A percentile compares a stretch with the other conserved stretches of the same genome.
Conservation (phyloP, 2,888 invertebrate genomes). For the Meghimatium bilineatum region DNA sequence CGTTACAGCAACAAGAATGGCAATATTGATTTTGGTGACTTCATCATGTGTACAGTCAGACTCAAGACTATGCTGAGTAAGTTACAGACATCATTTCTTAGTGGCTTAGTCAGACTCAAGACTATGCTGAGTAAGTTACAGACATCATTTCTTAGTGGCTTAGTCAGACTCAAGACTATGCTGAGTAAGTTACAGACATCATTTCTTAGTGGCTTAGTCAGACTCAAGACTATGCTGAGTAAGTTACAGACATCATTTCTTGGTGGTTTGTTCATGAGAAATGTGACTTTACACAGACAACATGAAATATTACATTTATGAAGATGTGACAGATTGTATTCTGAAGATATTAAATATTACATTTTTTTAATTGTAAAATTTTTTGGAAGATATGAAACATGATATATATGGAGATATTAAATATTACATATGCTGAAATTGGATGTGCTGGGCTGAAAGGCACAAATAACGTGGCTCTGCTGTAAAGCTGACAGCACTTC, state of each 20-base stretch:
- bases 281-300: too few species aligned
- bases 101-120: constrained; percentile 92
- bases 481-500: too few species aligned
- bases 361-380: too few species aligned
- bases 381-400: too few species aligned
- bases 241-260: constrained; percentile 74
- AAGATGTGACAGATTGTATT: too few species aligned
- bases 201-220: constrained; percentile 81
- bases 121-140: constrained; percentile 90
- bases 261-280: too few species aligned
- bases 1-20: constrained; percentile 90
- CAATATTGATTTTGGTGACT: constrained; percentile 93
- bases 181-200: constrained; percentile 85
- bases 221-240: constrained; percentile 96
- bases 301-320: too few species aligned
- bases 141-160: background rate
- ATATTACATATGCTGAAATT: too few species aligned
- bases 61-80: constrained; percentile 96
- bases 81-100: constrained; percentile 65
- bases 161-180: constrained; percentile 93
- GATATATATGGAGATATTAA: too few species aligned
- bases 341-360: too few species aligned
- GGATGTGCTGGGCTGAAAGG: too few species aligned
- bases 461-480: too few species aligned
- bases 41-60: constrained; percentile 94